phyloP scores from a whole-genome alignment of 2,888 invertebrate genomes.

The Hedya salicella region DNA sequence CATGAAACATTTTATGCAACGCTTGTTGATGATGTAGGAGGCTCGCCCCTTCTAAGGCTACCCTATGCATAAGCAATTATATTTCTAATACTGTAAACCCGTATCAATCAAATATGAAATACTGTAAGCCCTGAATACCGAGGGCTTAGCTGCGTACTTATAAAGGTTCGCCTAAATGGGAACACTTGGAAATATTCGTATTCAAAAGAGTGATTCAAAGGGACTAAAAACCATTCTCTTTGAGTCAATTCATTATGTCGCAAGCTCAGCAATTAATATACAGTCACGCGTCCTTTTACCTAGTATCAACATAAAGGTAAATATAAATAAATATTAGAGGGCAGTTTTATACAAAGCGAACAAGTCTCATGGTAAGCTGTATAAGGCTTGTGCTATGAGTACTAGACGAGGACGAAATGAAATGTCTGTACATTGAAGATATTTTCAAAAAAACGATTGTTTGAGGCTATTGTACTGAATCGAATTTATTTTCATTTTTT shows the following conservation, averaged over 20 bases:
- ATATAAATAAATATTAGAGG: too few relatives aligned
- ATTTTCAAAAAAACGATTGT: too few relatives aligned
- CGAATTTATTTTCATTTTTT: too few relatives aligned
- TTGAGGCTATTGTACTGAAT: too few relatives aligned
- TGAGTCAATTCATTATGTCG: not conserved
- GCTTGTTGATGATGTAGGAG: too few relatives aligned
- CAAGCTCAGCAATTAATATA: not conserved
- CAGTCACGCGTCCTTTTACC: not conserved
- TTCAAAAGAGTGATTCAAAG: conserved; percentile 9
- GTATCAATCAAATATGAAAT: conserved; percentile 33
- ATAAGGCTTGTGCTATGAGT: too few relatives aligned
- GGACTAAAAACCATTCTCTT: not conserved
- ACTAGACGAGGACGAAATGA: too few relatives aligned
- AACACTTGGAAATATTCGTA: conserved; percentile 4
- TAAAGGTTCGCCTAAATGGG: conserved; percentile 19
- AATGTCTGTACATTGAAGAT: too few relatives aligned
- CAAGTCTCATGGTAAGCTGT: too few relatives aligned
- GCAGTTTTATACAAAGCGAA: too few relatives aligned
- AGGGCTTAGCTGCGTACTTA: conserved; percentile 19
- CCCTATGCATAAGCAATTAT: conserved; percentile 43
- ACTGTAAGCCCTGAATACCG: conserved; percentile 17
- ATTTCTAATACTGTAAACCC: conserved; percentile 22
- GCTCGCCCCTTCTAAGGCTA: conserved; percentile 40
- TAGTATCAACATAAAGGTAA: too few relatives aligned
- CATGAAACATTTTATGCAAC: too few relatives aligned